Base-by-base conservation (phyloP, 2,113 vertebrate genomes). In the Murina feae region DNA sequence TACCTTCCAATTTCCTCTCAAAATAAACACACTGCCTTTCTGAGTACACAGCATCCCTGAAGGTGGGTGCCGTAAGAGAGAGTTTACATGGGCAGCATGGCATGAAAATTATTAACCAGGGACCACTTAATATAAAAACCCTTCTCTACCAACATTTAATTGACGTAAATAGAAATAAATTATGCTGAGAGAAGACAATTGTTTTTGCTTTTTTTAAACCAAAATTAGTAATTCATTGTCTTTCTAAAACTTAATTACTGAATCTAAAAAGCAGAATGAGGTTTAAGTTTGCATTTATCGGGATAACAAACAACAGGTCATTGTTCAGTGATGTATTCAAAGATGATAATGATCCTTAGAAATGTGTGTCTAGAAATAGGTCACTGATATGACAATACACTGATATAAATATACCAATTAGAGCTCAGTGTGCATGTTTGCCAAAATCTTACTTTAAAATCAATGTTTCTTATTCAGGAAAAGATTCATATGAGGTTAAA, bases 221-320 rank as follows among this genome's bases (percentile, higher is more conserved):
- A 94, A 44, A 96, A 18, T 83, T 86, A 80, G 68, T 78, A 91
- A 96, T 63, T 95, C 58, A 95, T 4, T 20, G 16, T 28, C 92
- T 93, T 95, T 75, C 83, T 87, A 82, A 95, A 95, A 93, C 21
- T 86, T 83, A 94, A 95, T 86, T 95, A 93, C 58, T 37, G n/a
- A 85, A 20, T 78, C 69, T 89, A 89, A 94, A 80, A 65, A 44
- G 44, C 0, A 86, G 9, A 91, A 80, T 47, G 28, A 91, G 21
- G 79, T 75, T 93, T 92, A 81, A 53, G n/a, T 74, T 75, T 80
- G 51, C 66, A 84, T 60, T 92, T 79, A 86, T 79, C 82, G 91
- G 74, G 37, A 53, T 32, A 88, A 86, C 66, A 91, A 93, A 65
- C 55, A 86, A 55, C 28, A 51, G 11, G 42, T 65, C 63, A 88